These are phyloP conservation scores for Vespertilio murinus DNA, from an alignment of 2,797 vertebrate genomes.

Conservation along the genomic window DNA sequence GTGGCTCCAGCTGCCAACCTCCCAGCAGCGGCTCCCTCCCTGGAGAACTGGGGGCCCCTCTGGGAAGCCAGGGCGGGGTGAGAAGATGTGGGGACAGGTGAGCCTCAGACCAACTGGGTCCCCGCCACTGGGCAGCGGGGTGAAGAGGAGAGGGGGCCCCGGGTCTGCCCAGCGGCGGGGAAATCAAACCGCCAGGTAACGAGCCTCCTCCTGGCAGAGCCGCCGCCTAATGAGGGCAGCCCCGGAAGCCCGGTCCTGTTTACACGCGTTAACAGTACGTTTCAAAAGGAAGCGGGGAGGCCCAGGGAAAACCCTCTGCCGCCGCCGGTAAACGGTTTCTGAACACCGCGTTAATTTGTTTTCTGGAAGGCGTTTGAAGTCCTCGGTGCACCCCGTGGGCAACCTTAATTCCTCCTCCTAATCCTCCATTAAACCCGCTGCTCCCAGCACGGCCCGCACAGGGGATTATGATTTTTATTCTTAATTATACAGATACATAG, in stretches of 20 bases:
- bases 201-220: constrained; percentile 74
- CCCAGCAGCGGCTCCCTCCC: neutral
- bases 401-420: constrained; percentile 82
- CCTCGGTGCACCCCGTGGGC: constrained; percentile 45
- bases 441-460: constrained; percentile 77
- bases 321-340: constrained; percentile 63
- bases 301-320: constrained; percentile 58
- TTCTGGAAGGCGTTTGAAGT: constrained; percentile 80
- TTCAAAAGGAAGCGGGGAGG: constrained; percentile 75
- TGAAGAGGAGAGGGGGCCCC: constrained; percentile 5
- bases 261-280: constrained; percentile 77
- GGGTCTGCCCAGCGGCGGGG: neutral
- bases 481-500: constrained; percentile 79
- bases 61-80: neutral
- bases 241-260: constrained; percentile 71
- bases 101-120: neutral
- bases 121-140: neutral
- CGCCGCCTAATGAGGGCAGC: constrained; percentile 69
- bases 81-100: neutral
- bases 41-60: neutral
- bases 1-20: neutral
- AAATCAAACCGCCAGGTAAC: constrained; percentile 72
- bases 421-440: constrained; percentile 77
- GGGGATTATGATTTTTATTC: constrained; percentile 79
- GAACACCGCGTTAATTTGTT: constrained; percentile 78